Base-by-base conservation (phyloP, 64 coral and sea anemone species). In the Acropora tenuis region DNA sequence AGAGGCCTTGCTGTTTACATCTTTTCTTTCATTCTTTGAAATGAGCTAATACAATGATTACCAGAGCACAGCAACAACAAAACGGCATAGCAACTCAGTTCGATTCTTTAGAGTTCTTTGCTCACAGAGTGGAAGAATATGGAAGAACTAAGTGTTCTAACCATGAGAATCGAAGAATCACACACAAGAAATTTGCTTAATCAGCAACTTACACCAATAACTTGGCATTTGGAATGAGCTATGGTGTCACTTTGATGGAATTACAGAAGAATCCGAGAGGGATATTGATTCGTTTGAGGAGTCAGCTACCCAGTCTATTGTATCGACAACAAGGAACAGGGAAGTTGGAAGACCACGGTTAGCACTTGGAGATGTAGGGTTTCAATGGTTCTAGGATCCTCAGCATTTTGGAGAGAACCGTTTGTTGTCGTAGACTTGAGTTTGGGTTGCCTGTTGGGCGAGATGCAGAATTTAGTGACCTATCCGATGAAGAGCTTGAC, bases 261-360 rank as follows among this genome's bases (percentile, higher is more conserved):
- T 68, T 41, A 2, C 69, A 41, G 69, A 73, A 73, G 69, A 73
- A 19, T 19, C 69, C 30, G 69, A 73, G 30, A 73, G 4, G 69
- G 69, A 73, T 73, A 73, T 73, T 73, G 69, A 41, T 30, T 73
- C 0, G n/a, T 19, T 73, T 30, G 69, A 73, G 30, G 30, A 73
- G 69, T 73, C 69, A 5, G 69, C 0, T 6, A 73, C 4, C 40
- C 8, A 2, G 69, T 0, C 69, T 66, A 66, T 66, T 30, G n/a
- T 30, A 45, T 7, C 52, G 52, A 55, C 0, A 9, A 55, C 75
- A 42, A 65, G 50, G 42, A 60, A 7, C 19, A 53, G 88, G 50
- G 10, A 46, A 42, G 41, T 50, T 68, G 88, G 88, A 18, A 76
- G 76, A 81, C 88, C 88, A 80, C 19, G 88, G 57, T 5, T 79